Evolutionary conservation across 2,888 invertebrate species (phyloP), one percentile per base, ranked within the genome.

Genomic region (Vesta saturnalis): DNA sequence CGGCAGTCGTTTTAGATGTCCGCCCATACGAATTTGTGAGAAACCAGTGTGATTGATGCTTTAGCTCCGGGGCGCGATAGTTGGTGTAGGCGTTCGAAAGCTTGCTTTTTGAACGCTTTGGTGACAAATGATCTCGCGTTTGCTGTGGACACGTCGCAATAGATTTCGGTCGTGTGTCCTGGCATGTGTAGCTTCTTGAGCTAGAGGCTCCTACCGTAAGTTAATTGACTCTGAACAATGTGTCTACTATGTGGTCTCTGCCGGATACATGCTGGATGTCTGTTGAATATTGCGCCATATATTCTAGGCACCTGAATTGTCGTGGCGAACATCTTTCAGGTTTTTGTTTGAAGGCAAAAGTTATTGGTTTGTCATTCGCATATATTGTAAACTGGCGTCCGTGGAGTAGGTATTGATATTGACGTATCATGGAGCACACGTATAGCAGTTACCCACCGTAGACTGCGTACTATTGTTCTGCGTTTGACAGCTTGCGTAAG

Each of bases 311-410:
- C 3, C 71, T 22, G 15, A 22, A 54, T 60, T 71, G 71, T 46
- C 71, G 15, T 23, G 71, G 71, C 1, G 18, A 46, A 16, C 23
- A 61, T 47, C 78, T 79, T 1, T 78, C 78, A 4, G 74, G 57
- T n/a, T 76, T 76, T 59, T 77, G 72, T 2, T 61, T 18, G 64
- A 84, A 80, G 0, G 82, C 81, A 52, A 69, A 81, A 0, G 67
- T 75, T 2, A 82, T 65, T 12, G 60, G 65, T 47, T 65, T 60
- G 30, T 58, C 58, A 14, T 64, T 49, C 2, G 54, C 58, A 47
- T 52, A 64, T 5, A 64, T 35, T 14, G 22, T 59, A 52, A 64
- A 64, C n/a, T 47, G 3, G 0, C 49, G 30, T 5, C 64, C 64
- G 47, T 64, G 49, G 18, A 64, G 18, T 0, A 58, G 16, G 12